Base-by-base conservation (phyloP, 37 sponge, comb jelly and placozoan genomes). In the Beroe forskalii region DNA sequence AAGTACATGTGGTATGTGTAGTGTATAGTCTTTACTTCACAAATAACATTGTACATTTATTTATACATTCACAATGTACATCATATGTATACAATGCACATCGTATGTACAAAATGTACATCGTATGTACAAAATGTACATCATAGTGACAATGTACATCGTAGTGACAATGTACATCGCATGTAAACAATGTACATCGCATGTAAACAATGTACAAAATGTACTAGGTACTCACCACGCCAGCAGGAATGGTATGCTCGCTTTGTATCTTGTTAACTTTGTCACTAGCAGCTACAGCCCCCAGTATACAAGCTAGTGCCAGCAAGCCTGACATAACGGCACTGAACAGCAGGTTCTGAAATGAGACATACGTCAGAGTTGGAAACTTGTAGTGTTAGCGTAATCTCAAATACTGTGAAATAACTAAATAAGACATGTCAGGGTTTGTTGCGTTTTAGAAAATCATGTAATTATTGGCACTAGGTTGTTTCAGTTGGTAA, bases 281-380 rank as follows among this genome's bases (percentile, higher is more conserved):
- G 3, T 22, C 24, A 6, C 12, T 17, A 30, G 40, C 86, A 8
- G 30, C 44, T 1, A 80, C 86, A 28, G 48, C 44, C n/a, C 86
- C 86, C 86, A 80, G 44, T 14, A 80, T 80, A 43, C 86, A 41
- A 44, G 86, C 86, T 24, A 80, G 25, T 1, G n/a, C 44, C 2
- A 80, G 55, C 86, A 80, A 38, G 6, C 12, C 44, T 27, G 19
- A 25, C 86, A 80, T 80, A 12, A 27, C 86, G n/a, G 30, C 55
- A 42, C 86, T 80, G 38, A 80, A 37, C 12, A 80, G 42, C 30
- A 80, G 31, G 30, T 80, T 80, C 86, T 80, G 86, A 80, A 80
- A 80, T 1, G 39, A 23, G 25, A 8, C 2, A 63, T 63, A 20
- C 17, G 60, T 17, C 17, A 55, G 9, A 9, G 60, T 55, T 20